Percentiles rank a stretch among this genome's conserved stretches.
Conservation (phyloP, 2,113 vertebrate species). For the Pipra filicauda region DNA sequence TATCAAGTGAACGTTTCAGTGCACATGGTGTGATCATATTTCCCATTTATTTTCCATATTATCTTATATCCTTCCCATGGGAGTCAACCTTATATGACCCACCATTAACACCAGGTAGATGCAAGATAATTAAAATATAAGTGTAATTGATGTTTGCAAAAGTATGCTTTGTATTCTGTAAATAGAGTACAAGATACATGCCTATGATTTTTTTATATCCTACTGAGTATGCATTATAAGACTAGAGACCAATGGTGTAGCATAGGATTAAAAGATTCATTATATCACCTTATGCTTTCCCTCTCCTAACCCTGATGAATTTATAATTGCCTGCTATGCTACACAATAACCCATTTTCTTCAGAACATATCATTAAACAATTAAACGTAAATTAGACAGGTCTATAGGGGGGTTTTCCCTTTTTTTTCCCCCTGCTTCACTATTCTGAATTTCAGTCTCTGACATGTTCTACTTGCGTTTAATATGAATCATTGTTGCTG, state of each 20-base stretch:
- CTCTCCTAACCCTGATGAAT: not conserved
- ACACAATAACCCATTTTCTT: not conserved
- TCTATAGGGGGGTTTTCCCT: accelerated
- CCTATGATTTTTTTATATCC: not conserved
- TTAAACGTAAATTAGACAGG: not conserved
- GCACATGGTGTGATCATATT: not conserved
- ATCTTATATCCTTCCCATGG: not conserved
- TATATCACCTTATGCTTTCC: not conserved
- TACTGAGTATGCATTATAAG: not conserved
- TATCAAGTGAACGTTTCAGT: slow-evolving; percentile 1
- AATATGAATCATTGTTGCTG: not conserved
- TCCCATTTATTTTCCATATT: not conserved
- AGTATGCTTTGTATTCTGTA: not conserved
- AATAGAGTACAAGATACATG: not conserved
- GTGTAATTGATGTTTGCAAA: not conserved
- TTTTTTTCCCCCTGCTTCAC: accelerated
- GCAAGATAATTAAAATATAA: not conserved
- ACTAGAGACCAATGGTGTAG: not conserved
- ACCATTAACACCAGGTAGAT: not conserved
- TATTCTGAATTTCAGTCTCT: not conserved
- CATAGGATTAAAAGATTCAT: not conserved
- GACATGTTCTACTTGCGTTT: not conserved
- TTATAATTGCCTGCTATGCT: not conserved
- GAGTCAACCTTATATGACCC: not conserved
- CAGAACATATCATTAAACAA: not conserved